Base-by-base conservation (phyloP, 2,113 vertebrate species). In the Noturus placidus region DNA sequence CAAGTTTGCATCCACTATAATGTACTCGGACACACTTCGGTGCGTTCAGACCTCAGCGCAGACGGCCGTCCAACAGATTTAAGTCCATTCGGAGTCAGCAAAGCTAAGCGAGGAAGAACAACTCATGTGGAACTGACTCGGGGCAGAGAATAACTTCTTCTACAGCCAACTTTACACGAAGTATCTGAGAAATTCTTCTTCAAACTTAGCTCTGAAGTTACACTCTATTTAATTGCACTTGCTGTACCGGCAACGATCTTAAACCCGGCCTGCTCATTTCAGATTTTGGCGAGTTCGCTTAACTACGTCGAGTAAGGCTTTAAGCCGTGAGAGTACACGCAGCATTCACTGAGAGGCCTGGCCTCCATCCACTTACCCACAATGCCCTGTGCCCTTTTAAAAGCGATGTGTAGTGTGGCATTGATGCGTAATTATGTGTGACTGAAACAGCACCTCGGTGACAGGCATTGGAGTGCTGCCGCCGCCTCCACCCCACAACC, bases 401-500 rank as follows among this genome's bases (percentile, higher is more conserved):
- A 83, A 86, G 88, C 59, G 82, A 52, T 89, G 89, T 89, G 90
- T 90, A 80, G 83, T 50, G 82, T 83, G 42, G 82, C 82, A 67
- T 83, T 87, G 89, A 79, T 85, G 88, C 89, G 88, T 90, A 91
- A 91, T 91, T 91, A 81, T 83, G 90, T 89, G 90, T 90, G 88
- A 91, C 90, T 91, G 90, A 89, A 90, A 90, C 88, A 88, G 85
- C 83, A 86, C 80, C 86, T 81, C 65, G 83, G 85, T 91, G 88
- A 90, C 87, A 91, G 89, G 89, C 91, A 56, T 87, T 87, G 91
- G 91, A 92, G 93, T 90, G 92, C 92, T 87, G 87, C 88, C 91
- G 85, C 88, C 93, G 91, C n/a, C 69, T 89, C 91, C 93, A 92
- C 90, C 93, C 90, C 19, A n/a, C 88, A 91, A 92, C 92, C 92